Base-by-base conservation (phyloP, 2,113 vertebrate genomes). In the Symphodus melops region DNA sequence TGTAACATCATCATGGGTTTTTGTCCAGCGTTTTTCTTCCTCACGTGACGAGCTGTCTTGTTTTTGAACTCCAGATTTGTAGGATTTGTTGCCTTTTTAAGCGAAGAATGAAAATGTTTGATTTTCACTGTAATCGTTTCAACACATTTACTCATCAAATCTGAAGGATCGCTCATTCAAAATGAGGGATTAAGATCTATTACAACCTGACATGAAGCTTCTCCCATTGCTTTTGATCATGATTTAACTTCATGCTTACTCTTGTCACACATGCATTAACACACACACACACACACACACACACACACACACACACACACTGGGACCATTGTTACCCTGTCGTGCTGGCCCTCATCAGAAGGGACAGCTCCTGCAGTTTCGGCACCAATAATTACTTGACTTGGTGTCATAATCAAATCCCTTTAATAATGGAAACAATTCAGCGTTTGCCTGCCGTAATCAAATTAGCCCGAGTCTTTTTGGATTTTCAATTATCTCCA, bases 401-500 rank as follows among this genome's bases (percentile, higher is more conserved):
- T 95, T 94, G 89, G 73, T 92, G 95, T 96, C 95, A 95, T 94
- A 95, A 96, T 96, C 94, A 96, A 96, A 96, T 95, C 95, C 94
- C 94, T 94, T 83, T 97, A 94, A 96, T 96, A 97, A 96, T 93
- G 96, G 95, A 95, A 96, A 96, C 95, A 96, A 96, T 96, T 94
- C 96, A 95, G 86, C 94, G 84, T 93, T 77, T 79, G 92, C 94
- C 94, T 93, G 94, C 93, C 91, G 92, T 97, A 97, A 97, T 97
- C 95, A 96, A 97, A 97, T 97, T 97, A 97, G 95, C 95, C 84
- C 85, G 93, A 96, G 96, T 96, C 95, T 94, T 96, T 96, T 96
- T 96, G 95, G 95, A 96, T 96, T 96, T 97, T 96, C 95, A 97
- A 96, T 97, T 96, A 96, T 96, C 94, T 95, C 90, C 94, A 92